These are phyloP conservation scores for Calliphora vicina DNA, from an alignment of 1,140 invertebrate genomes.

Conservation along the genomic window DNA sequence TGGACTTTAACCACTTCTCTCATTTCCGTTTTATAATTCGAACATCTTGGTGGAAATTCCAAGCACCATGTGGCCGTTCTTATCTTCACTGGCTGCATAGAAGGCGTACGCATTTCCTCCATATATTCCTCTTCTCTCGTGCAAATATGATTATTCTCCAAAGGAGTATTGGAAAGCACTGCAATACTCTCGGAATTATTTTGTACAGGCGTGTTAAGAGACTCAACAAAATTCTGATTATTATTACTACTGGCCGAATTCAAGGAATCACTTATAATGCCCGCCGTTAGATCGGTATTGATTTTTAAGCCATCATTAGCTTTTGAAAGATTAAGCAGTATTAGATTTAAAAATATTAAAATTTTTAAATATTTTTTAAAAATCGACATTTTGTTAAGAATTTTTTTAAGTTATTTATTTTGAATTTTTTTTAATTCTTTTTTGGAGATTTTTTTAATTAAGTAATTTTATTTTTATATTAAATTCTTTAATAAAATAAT, in stretches of 20 bases:
- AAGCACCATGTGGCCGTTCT: slow-evolving; percentile 75
- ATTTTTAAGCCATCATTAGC: slow-evolving; percentile 36
- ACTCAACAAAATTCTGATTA: not conserved
- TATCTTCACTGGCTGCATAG: slow-evolving; percentile 70
- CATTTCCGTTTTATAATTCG: slow-evolving; percentile 70
- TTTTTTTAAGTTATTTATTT: not conserved
- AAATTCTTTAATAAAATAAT: not conserved
- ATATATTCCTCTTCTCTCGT: slow-evolving; percentile 64
- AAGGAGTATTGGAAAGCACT: not conserved
- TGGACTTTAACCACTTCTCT: slow-evolving; percentile 67
- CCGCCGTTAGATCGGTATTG: slow-evolving; percentile 37
- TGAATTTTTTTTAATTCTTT: slow-evolving; percentile 5
- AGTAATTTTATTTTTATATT: too few species aligned
- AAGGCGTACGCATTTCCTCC: slow-evolving; percentile 66
- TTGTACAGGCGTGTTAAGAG: not conserved
- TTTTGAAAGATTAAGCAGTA: not conserved
- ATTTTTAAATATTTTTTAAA: slow-evolving; percentile 5
- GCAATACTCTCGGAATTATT: not conserved
- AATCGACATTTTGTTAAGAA: not conserved
- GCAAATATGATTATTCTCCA: slow-evolving; percentile 50
- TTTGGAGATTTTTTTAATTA: not conserved
- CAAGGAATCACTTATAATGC: slow-evolving; percentile 12
- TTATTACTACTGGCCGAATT: not conserved
- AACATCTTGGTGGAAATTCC: slow-evolving; percentile 73
- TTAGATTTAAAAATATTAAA: not conserved